phyloP scores from a whole-genome alignment of 2,888 invertebrate genomes.

The Alviniconcha strummeri region DNA sequence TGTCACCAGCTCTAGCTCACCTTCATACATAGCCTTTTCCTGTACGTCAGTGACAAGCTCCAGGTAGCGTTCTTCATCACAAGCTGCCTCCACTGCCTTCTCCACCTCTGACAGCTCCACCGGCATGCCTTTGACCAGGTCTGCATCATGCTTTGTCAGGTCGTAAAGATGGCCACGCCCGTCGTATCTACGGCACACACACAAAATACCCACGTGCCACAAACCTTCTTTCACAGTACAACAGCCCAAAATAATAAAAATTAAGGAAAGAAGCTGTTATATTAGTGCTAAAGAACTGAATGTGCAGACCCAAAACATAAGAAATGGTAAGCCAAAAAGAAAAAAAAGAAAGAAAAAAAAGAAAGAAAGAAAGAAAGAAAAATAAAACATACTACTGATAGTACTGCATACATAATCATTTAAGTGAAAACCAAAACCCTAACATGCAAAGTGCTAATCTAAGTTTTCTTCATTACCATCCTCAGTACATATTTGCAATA shows the following conservation, averaged over 20 bases:
- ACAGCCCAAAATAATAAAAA: conserved; percentile 5
- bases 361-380: too few species aligned
- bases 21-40: conserved; percentile 92
- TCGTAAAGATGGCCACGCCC: conserved; percentile 94
- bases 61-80: conserved; percentile 95
- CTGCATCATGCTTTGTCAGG: conserved; percentile 86
- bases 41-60: conserved; percentile 89
- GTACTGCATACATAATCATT: too few species aligned
- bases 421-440: too few species aligned
- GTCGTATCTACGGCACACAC: conserved; percentile 85
- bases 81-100: conserved; percentile 88
- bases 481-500: too few species aligned
- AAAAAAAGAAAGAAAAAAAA: too few species aligned
- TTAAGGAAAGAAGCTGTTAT: background rate
- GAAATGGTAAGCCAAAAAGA: too few species aligned
- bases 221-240: background rate
- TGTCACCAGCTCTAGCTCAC: conserved; percentile 74
- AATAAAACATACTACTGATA: too few species aligned
- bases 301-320: too few species aligned
- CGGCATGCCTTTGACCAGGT: conserved; percentile 77
- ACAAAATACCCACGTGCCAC: conserved; percentile 41
- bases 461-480: too few species aligned
- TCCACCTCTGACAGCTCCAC: conserved; percentile 83
- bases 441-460: too few species aligned
- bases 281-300: background rate